Conservation (phyloP, 2,888 invertebrate genomes). For the Nymphalis polychloros region DNA sequence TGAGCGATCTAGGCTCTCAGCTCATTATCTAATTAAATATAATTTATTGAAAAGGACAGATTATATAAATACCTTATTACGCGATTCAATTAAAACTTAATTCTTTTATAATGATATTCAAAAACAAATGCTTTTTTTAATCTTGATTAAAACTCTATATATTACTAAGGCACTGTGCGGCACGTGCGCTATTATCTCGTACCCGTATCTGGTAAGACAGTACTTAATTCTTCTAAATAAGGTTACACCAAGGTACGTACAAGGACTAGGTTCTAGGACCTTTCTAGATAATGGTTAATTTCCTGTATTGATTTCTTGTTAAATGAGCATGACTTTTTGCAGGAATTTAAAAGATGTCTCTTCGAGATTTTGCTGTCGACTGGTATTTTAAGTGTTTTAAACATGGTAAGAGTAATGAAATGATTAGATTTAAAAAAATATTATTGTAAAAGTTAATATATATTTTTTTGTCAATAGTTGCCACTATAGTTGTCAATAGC, state of each 20-base stretch:
- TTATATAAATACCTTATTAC: too few relatives aligned
- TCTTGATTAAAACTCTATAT: not conserved
- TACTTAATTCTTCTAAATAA: conserved; percentile 11
- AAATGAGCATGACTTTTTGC: not conserved
- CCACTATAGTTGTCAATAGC: too few relatives aligned
- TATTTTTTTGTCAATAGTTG: too few relatives aligned
- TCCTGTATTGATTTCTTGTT: conserved; percentile 11
- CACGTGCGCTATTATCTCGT: conserved; percentile 9
- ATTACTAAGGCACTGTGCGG: not conserved
- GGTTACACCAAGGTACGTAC: conserved; percentile 3
- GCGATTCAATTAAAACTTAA: too few relatives aligned
- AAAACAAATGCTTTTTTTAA: not conserved
- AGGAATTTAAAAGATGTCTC: not conserved
- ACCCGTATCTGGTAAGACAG: conserved; percentile 1
- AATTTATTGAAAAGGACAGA: too few relatives aligned
- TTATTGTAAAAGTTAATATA: too few relatives aligned
- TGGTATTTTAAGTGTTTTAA: not conserved
- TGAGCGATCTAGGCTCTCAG: too few relatives aligned
- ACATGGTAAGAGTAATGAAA: too few relatives aligned
- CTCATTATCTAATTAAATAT: too few relatives aligned
- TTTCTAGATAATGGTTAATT: conserved; percentile 8
- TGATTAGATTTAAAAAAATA: too few relatives aligned
- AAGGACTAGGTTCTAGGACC: conserved; percentile 9
- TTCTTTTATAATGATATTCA: too few relatives aligned
- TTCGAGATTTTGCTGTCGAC: not conserved